Conservation (phyloP, 2,113 vertebrate genomes). For the Mobula birostris region DNA sequence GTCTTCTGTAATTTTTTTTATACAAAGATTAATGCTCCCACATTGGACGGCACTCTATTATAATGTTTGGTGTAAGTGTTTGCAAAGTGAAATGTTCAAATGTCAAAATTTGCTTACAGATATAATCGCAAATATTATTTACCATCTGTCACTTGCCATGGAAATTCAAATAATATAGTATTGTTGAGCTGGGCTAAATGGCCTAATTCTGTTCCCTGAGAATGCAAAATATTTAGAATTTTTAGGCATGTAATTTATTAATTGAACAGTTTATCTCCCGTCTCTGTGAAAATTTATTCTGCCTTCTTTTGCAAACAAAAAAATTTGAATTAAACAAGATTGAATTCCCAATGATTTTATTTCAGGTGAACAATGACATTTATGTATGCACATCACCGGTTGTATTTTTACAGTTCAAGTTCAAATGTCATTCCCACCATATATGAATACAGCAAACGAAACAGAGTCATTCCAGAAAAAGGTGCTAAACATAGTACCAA, state of each 20-base stretch:
- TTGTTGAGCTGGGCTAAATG: not conserved
- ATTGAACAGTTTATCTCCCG: not conserved
- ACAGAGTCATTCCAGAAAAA: too few species aligned
- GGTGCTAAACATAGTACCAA: too few species aligned
- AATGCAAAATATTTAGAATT: not conserved
- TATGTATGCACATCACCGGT: not conserved
- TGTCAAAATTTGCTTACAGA: not conserved
- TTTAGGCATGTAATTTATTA: not conserved
- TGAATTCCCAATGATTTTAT: not conserved
- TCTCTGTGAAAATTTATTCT: not conserved
- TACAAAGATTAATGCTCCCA: not conserved
- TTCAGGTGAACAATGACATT: not conserved
- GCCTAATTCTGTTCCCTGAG: not conserved
- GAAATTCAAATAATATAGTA: not conserved
- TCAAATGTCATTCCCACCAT: too few species aligned
- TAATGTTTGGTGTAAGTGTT: not conserved
- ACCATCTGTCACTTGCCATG: not conserved
- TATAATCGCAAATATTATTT: not conserved
- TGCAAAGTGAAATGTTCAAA: not conserved
- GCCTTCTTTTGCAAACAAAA: not conserved
- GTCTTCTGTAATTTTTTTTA: not conserved
- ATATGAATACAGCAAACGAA: too few species aligned
- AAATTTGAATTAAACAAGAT: not conserved
- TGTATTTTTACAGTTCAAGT: not conserved
- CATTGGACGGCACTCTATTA: not conserved